Conservation (phyloP, 2,888 invertebrate species). For the Cryptosula pallasiana region DNA sequence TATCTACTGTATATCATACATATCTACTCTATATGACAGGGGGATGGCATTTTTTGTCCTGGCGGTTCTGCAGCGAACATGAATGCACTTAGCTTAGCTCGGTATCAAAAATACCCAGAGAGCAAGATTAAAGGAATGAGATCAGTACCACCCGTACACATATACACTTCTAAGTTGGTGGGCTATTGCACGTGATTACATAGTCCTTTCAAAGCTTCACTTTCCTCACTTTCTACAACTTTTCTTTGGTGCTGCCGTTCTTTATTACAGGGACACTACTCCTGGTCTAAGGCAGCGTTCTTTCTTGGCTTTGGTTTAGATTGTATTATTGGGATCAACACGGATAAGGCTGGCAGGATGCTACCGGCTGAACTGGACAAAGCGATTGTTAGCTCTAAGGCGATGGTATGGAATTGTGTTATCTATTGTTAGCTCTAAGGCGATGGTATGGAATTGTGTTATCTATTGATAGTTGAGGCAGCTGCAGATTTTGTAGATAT, state of each 20-base stretch:
- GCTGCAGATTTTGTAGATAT: too few species aligned
- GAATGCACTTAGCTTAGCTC: constrained; percentile 77
- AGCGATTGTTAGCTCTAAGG: constrained; percentile 57
- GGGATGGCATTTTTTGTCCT: constrained; percentile 22
- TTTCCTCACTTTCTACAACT: too few species aligned
- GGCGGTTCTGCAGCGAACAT: constrained; percentile 64
- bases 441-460: neutral
- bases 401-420: neutral
- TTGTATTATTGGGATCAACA: constrained; percentile 71
- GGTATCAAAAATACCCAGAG: constrained; percentile 66
- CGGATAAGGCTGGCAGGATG: constrained; percentile 67
- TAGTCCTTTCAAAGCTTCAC: too few species aligned
- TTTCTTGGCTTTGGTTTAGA: constrained; percentile 77
- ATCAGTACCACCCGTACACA: constrained; percentile 65
- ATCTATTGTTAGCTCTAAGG: constrained; percentile 57
- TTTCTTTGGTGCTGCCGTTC: too few species aligned
- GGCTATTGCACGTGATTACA: too few species aligned
- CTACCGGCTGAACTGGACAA: constrained; percentile 61
- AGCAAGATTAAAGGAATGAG: constrained; percentile 70
- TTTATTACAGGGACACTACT: constrained; percentile 66
- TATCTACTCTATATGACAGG: neutral
- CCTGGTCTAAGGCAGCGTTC: constrained; percentile 74
- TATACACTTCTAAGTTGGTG: constrained; percentile 81
- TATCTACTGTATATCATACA: too few species aligned
- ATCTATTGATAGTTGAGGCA: constrained; percentile 60